phyloP scores from a whole-genome alignment of 2,797 vertebrate genomes.

The Acipenser transmontanus region DNA sequence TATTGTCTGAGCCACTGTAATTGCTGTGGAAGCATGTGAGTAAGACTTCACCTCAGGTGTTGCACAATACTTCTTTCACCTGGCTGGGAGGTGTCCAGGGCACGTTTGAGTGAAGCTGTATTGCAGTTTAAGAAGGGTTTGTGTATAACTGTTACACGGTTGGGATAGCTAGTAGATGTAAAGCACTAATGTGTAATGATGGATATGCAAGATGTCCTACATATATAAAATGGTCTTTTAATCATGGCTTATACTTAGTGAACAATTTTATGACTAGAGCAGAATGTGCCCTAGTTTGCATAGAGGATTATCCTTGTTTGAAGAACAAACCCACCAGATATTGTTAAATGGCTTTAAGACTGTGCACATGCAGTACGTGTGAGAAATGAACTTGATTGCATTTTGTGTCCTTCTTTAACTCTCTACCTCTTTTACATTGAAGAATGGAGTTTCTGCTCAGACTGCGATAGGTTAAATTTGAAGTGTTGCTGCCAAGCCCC shows the following conservation, averaged over 20 bases:
- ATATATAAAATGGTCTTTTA: background rate
- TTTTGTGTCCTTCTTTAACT: no score
- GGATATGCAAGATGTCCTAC: background rate
- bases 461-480: no score
- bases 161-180: no score
- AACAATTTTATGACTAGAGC: background rate
- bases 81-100: conserved; percentile 28
- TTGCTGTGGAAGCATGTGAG: conserved; percentile 6
- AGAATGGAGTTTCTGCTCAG: no score
- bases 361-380: no score
- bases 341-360: no score
- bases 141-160: conserved; percentile 10
- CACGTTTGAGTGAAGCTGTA: background rate
- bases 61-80: conserved; percentile 26
- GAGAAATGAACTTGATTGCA: no score
- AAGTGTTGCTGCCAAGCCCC: no score
- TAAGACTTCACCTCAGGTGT: conserved; percentile 22
- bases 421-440: no score
- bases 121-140: background rate
- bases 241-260: background rate
- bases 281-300: no score
- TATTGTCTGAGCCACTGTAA: conserved; percentile 8
- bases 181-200: background rate
- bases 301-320: no score
- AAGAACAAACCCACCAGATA: no score